A percentile compares a stretch with the other conserved stretches of the same genome.
These are phyloP conservation scores for Antechinus flavipes DNA, from an alignment of 2,113 vertebrate species.

Conservation along the genomic window DNA sequence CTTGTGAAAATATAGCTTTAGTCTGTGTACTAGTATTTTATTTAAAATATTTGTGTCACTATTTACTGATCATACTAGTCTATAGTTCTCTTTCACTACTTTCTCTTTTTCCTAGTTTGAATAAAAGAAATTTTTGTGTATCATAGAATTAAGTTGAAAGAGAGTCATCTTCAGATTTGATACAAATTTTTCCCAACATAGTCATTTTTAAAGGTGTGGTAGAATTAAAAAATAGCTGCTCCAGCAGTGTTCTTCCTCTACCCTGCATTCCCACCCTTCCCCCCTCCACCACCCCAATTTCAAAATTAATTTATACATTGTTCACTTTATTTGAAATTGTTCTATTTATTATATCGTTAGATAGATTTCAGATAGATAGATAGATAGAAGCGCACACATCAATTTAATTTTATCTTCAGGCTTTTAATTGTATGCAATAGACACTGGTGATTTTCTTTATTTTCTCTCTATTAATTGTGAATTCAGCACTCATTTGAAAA, in stretches of 20 bases:
- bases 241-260: not conserved
- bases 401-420: not conserved
- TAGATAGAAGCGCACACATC: not conserved
- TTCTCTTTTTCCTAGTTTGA: not conserved
- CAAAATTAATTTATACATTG: not conserved
- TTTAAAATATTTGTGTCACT: not conserved
- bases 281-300: not conserved
- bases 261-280: not conserved
- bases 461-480: not conserved
- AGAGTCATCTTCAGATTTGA: not conserved
- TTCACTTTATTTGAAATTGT: not conserved
- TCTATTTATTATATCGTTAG: not conserved
- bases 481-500: not conserved
- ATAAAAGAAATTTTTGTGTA: not conserved
- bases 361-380: too few relatives aligned
- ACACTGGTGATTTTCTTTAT: not conserved
- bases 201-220: not conserved
- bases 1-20: not conserved
- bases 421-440: not conserved
- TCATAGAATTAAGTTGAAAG: not conserved
- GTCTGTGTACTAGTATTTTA: not conserved
- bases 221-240: not conserved
- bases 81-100: not conserved
- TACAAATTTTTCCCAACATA: not conserved
- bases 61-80: not conserved